These are phyloP conservation scores for Tinea semifulvella DNA, from an alignment of 2,888 invertebrate species.

Conservation along the genomic window DNA sequence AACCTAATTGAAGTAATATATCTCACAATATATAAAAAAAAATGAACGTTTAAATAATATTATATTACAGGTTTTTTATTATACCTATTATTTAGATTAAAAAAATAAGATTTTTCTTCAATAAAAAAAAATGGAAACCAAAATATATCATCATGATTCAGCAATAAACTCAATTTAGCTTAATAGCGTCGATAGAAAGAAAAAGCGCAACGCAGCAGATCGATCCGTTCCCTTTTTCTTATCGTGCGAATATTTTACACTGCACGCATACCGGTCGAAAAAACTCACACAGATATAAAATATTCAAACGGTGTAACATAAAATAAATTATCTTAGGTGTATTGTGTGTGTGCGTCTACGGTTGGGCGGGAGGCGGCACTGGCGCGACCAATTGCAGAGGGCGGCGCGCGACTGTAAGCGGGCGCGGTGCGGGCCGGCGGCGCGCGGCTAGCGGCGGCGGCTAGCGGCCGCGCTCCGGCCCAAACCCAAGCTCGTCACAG, in stretches of 20 bases:
- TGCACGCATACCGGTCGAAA: conserved; percentile 64
- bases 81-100: too few species aligned
- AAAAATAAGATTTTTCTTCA: too few species aligned
- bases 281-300: conserved; percentile 68
- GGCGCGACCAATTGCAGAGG: conserved; percentile 39
- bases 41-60: too few species aligned
- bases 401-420: conserved; percentile 60
- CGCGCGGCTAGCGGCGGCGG: conserved; percentile 18
- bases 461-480: neutral
- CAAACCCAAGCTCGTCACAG: neutral
- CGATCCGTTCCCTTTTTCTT: conserved; percentile 66
- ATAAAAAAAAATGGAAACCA: too few species aligned
- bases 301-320: conserved; percentile 67
- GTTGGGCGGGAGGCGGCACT: conserved; percentile 48
- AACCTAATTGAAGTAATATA: too few species aligned
- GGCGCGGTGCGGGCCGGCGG: conserved; percentile 42
- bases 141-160: too few species aligned
- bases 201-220: conserved; percentile 61
- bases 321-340: conserved; percentile 67
- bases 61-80: too few species aligned
- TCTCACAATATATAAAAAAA: too few species aligned
- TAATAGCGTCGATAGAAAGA: too few species aligned
- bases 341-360: conserved; percentile 53
- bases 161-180: too few species aligned
- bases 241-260: conserved; percentile 67